Percentiles rank a stretch among this genome's conserved stretches.
phyloP scores from a whole-genome alignment of 2,888 invertebrate genomes.

The Standfussiana lucernea region DNA sequence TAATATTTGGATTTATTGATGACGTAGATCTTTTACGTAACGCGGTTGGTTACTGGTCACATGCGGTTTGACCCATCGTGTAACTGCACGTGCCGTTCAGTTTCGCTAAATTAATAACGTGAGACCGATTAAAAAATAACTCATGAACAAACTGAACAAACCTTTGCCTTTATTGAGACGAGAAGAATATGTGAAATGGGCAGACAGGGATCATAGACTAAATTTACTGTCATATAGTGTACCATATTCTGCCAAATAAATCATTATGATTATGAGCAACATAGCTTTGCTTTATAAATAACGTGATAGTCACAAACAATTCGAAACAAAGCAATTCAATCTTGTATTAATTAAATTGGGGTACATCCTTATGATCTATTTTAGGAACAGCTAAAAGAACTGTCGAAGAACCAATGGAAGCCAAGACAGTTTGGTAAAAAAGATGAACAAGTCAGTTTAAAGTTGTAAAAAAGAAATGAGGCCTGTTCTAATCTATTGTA shows the following conservation, averaged over 20 bases:
- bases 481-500: neutral
- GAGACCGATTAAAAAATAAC: slow-evolving; percentile 3
- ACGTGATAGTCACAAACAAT: neutral
- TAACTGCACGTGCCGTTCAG: neutral
- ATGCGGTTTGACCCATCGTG: slow-evolving; percentile 14
- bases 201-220: neutral
- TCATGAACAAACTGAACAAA: neutral
- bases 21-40: slow-evolving; percentile 25
- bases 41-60: neutral
- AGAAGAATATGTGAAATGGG: neutral
- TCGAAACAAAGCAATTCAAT: slow-evolving; percentile 4
- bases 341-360: neutral
- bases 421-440: neutral
- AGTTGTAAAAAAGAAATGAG: neutral
- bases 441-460: neutral
- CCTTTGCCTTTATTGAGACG: neutral
- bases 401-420: neutral
- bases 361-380: neutral
- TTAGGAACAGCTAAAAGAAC: neutral
- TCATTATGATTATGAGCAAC: neutral
- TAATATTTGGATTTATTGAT: slow-evolving; percentile 6
- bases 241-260: neutral
- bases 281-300: neutral
- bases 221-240: neutral
- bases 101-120: slow-evolving; percentile 7